Base-by-base conservation (phyloP, 2,797 vertebrate species). In the Sylvilagus floridanus region DNA sequence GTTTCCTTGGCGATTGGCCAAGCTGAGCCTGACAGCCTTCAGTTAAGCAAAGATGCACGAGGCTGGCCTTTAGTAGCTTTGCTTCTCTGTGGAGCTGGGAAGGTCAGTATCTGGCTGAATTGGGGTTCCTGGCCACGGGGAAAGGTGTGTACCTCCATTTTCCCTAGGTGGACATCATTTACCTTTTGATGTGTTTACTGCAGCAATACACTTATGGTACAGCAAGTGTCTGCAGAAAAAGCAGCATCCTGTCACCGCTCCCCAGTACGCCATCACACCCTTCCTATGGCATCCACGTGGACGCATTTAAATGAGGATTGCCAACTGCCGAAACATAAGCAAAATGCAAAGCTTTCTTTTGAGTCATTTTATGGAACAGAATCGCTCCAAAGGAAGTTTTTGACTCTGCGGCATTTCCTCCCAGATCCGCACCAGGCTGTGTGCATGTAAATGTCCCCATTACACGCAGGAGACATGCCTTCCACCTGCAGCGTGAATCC, bases 1-100 rank as follows among this genome's bases (percentile, higher is more conserved):
- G 57, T 77, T 92, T 87, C 81, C 86, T 91, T 66, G 76, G 93
- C 42, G 68, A 94, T 35, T 30, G 82, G 77, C 96, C 91, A 84
- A 47, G 76, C 35, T 14, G 9, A 81, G 79, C 81, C 8, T 81
- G 79, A 52, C 54, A 85, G 50, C 79, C 87, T 77, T 60, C 68
- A 35, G 21, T 37, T 32, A 26, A 84, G 50, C 88, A 24, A 57
- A 54, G 60, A 3, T 24, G 52, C 35, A 1, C 21, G 8, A 17
- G 60, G 5, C 35, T n/a, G 32, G 83, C 62, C 4, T 90, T 83
- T 35, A 7, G 5, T 69, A 22, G 14, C 83, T 88, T 93, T 57
- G 52, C 14, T 84, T 63, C 73, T 26, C 17, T n/a, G 32, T 50
- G 84, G 13, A 91, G 50, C 57, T 76, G 50, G n/a, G 63, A 81